phyloP scores from a whole-genome alignment of 2,113 vertebrate species.

The Dendrocopos noguchii region DNA sequence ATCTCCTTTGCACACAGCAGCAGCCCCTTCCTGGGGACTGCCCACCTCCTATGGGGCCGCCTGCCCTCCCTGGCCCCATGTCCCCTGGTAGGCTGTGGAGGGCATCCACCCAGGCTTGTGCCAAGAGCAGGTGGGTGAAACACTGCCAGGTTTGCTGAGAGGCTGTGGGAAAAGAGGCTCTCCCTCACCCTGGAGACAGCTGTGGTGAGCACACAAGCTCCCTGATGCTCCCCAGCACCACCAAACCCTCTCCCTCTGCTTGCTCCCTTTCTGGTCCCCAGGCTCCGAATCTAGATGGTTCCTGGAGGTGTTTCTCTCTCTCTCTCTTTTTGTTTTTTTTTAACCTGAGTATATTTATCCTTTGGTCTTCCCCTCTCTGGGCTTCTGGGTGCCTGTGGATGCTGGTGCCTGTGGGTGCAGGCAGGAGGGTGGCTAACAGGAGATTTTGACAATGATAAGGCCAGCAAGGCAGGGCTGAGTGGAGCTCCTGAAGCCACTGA shows the following conservation, averaged over 20 bases:
- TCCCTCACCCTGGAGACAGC: accelerated
- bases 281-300: neutral
- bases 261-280: neutral
- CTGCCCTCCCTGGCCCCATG: neutral
- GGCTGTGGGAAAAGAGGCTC: neutral
- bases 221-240: neutral
- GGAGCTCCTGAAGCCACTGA: neutral
- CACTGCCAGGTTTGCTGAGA: neutral
- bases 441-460: neutral
- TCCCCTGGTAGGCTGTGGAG: neutral
- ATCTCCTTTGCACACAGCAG: neutral
- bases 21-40: neutral
- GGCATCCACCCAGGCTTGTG: neutral
- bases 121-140: neutral
- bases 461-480: accelerated
- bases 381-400: neutral
- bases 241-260: neutral
- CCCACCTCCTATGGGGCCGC: neutral
- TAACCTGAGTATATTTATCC: neutral
- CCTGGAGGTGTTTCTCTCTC: neutral
- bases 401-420: neutral
- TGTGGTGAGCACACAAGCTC: accelerated
- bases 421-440: neutral
- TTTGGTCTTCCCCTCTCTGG: neutral
- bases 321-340: neutral